Base-by-base conservation (phyloP, 2,113 vertebrate genomes). In the Motacilla alba region DNA sequence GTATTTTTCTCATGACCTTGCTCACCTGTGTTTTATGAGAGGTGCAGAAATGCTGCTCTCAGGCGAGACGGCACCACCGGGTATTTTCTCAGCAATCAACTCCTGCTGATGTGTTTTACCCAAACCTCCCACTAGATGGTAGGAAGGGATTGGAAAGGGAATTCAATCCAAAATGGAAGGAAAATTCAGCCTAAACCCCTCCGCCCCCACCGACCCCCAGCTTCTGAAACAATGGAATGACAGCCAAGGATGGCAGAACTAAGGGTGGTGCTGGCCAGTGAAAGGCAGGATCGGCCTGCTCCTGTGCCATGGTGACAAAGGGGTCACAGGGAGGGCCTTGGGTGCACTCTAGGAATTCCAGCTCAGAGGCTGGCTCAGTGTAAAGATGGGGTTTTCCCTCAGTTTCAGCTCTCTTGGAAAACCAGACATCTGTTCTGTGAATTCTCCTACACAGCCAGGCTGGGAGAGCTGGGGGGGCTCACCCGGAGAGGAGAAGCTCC, bases 71-170 rank as follows among this genome's bases (percentile, higher is more conserved):
- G 22, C 60, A 49, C 24, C 35, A 5, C 18, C 37, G 22, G n/a
- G 6, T 11, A 52, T 37, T 79, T 67, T 27, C 59, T 22, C 39
- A 67, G 24, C 58, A 1, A 33, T 35, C 4, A 3, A 13, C 22
- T 60, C 41, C 4, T 6, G 16, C 52, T 70, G 60, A 1, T 47
- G 15, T 89, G 93, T 64, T 93, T 67, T 96, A 92, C 94, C 56
- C 41, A 60, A n/a, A 68, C 33, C 60, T 10, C 56, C 95, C 96
- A 89, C 96, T 96, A 97, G 96, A 93, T 97, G 96, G 96, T 90
- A 90, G 4, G 31, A 93, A 58, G 72, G 68, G 68, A 96, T 64
- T 35, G 28, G 50, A 59, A 78, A 90, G 76, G 46, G 68, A 90
- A 93, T 56, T 79, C 31, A 3, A 23, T 44, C 27, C 13, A 31